phyloP scores from a whole-genome alignment of 2,797 vertebrate genomes.

The Clarias laeviceps region DNA sequence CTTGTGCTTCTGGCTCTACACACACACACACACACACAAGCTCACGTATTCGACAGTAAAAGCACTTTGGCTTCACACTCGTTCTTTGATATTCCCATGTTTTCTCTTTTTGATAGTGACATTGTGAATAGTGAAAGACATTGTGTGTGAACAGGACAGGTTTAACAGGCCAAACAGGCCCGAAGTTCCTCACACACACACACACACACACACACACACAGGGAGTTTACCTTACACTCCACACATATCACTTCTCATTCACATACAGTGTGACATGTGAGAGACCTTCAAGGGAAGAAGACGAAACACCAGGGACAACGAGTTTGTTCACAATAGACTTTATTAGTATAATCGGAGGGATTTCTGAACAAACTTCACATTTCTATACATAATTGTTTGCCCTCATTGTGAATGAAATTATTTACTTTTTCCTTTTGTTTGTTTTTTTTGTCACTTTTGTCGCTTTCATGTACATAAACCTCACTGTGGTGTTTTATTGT shows the following conservation, averaged over 20 bases:
- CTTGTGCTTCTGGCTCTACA: conserved; percentile 61
- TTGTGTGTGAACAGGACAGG: conserved; percentile 31
- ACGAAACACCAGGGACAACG: neutral
- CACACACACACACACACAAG: conserved; percentile 15
- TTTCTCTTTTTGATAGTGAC: neutral
- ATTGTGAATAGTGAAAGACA: neutral
- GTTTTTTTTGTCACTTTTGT: neutral
- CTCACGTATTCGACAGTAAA: neutral
- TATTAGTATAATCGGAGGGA: neutral
- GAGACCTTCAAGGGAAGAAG: neutral
- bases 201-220: neutral
- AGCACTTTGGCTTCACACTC: too few relatives aligned
- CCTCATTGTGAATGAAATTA: neutral
- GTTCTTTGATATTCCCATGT: neutral
- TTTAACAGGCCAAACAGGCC: conserved; percentile 39
- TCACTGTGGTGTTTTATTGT: neutral
- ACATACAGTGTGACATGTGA: neutral
- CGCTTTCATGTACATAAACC: neutral
- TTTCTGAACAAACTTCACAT: neutral
- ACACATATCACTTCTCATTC: neutral
- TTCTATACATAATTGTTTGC: neutral
- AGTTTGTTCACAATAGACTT: neutral
- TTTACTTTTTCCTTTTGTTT: neutral
- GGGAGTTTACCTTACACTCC: neutral
- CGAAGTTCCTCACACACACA: conserved; percentile 28